Percentiles rank a stretch among this genome's conserved stretches.
phyloP scores from a whole-genome alignment of 2,888 invertebrate species.

The Spilarctia lutea region DNA sequence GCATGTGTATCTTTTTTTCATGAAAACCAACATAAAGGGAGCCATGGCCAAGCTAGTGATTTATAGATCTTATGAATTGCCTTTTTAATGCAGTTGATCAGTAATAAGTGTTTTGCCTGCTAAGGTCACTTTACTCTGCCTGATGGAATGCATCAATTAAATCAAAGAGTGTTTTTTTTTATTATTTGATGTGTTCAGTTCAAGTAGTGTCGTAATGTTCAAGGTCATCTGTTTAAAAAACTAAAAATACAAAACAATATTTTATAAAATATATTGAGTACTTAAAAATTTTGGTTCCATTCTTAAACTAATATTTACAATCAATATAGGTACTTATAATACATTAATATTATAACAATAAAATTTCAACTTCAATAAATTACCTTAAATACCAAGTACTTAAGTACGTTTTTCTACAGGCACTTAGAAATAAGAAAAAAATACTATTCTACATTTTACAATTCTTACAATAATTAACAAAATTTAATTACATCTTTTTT shows the following conservation, averaged over 20 bases:
- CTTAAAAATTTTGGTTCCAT: constrained; percentile 60
- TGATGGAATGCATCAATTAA: too few species aligned
- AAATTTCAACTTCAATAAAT: constrained; percentile 47
- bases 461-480: constrained; percentile 21
- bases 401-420: constrained; percentile 33
- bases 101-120: too few species aligned
- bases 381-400: constrained; percentile 37
- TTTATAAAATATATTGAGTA: constrained; percentile 33
- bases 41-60: too few species aligned
- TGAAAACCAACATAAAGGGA: too few species aligned
- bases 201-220: too few species aligned
- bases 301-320: constrained; percentile 59
- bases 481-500: constrained; percentile 17
- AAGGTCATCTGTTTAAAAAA: neutral
- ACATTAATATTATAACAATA: constrained; percentile 37
- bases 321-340: constrained; percentile 30
- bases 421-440: constrained; percentile 39
- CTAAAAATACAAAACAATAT: neutral
- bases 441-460: constrained; percentile 30
- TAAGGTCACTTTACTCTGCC: too few species aligned
- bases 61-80: too few species aligned
- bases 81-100: too few species aligned
- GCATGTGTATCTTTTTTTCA: neutral
- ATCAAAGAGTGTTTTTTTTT: too few species aligned
- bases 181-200: too few species aligned